Conservation (phyloP, 1,140 invertebrate genomes). For the Sipha flava region DNA sequence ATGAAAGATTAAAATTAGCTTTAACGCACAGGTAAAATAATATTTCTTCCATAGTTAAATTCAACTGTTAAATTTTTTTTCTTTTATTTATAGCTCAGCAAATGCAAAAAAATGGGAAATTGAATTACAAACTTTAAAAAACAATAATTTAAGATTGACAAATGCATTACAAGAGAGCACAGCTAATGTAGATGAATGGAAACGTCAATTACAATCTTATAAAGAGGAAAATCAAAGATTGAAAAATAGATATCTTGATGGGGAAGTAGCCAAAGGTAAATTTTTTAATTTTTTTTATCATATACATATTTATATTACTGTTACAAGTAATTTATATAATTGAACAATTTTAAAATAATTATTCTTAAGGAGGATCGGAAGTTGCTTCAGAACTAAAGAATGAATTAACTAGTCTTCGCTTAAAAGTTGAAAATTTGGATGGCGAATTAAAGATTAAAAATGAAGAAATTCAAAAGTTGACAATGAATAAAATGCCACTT, state of each 20-base stretch:
- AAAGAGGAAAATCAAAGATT: slow-evolving; percentile 91
- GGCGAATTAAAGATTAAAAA: slow-evolving; percentile 67
- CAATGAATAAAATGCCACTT: slow-evolving; percentile 37
- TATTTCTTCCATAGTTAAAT: too few species aligned
- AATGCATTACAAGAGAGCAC: slow-evolving; percentile 94
- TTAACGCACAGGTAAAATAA: slow-evolving; percentile 79
- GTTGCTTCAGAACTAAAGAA: slow-evolving; percentile 49
- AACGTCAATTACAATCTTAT: slow-evolving; percentile 87
- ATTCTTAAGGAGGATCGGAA: slow-evolving; percentile 44
- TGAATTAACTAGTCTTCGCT: slow-evolving; percentile 56
- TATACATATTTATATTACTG: too few species aligned
- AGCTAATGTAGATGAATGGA: slow-evolving; percentile 97
- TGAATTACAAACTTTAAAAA: slow-evolving; percentile 89
- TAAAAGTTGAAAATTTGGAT: slow-evolving; percentile 66
- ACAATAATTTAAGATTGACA: slow-evolving; percentile 88
- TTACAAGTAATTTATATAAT: too few species aligned
- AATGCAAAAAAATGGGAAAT: slow-evolving; percentile 99
- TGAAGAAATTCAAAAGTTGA: slow-evolving; percentile 56
- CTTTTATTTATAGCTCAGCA: slow-evolving; percentile 60
- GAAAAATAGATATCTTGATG: slow-evolving; percentile 65
- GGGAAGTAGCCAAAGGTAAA: slow-evolving; percentile 59
- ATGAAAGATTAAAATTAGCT: slow-evolving; percentile 89
- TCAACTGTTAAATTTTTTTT: neutral
- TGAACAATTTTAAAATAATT: neutral
- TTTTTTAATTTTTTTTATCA: neutral